Evolutionary conservation across 2,888 invertebrate species (phyloP), one percentile per base, ranked within the genome.

Genomic region (Meandrusa payeni): DNA sequence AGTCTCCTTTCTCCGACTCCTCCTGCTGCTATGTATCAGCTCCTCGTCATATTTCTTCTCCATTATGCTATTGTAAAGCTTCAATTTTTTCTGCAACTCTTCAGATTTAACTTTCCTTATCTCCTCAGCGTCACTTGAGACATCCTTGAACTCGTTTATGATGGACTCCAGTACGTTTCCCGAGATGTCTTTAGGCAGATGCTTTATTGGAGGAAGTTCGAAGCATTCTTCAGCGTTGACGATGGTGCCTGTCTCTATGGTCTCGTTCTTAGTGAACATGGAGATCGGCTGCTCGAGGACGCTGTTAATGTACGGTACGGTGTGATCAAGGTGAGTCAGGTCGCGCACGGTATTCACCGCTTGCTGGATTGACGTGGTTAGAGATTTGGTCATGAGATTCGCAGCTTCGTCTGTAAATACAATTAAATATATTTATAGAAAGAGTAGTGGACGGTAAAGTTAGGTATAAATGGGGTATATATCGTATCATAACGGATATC

Each of bases 221-320:
- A 92, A 90, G 49, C 94, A 94, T 69, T 95, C 95, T 61, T 94
- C 94, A 0, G 93, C 94, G 57, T 89, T 90, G 5, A 87, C 76
- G 0, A 67, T 57, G 17, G 69, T 90, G 7, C 69, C 76, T 5
- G 66, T 69, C 52, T 70, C 88, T 51, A 64, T 55, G 15, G 55
- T 48, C 41, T 80, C 81, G 61, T 74, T 69, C 22, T 70, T 69
- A 0, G 78, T 74, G 59, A 82, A 69, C 47, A 78, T 62, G 5
- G 81, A 65, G 38, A 78, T 74, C 2, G 81, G 83, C 17, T 81
- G 82, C 44, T 85, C 85, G 1, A 85, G 61, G 0, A 82, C 82
- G 59, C 78, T 76, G 41, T 70, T 65, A 49, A 85, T 77, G 67
- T 80, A 80, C 0, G 83, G 81, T 5, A 78, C 78, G 0, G 82